These are phyloP conservation scores for Hycleus cichorii DNA, from an alignment of 1,140 invertebrate species.

Conservation along the genomic window DNA sequence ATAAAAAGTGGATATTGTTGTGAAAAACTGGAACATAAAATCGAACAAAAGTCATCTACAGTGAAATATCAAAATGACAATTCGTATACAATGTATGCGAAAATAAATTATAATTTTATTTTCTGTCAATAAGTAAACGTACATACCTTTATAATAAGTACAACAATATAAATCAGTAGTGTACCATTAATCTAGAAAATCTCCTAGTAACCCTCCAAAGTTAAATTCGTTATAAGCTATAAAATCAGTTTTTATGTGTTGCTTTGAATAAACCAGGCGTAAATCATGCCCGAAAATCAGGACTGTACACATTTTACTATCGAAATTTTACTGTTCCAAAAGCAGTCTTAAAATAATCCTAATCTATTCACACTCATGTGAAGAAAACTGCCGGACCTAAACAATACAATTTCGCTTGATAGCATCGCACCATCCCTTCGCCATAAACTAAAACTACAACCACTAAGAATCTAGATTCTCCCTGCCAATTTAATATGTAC, in stretches of 20 bases:
- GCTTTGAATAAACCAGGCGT: slow-evolving; percentile 20
- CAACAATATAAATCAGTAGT: neutral
- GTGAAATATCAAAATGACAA: too few species aligned
- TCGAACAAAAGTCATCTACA: too few species aligned
- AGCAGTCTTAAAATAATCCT: slow-evolving; percentile 25
- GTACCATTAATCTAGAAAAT: too few species aligned
- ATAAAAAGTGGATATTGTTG: too few species aligned
- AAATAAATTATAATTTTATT: slow-evolving; percentile 9
- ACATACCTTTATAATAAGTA: neutral
- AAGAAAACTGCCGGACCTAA: neutral
- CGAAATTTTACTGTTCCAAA: slow-evolving; percentile 22
- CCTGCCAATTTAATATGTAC: neutral
- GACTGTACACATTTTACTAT: slow-evolving; percentile 20
- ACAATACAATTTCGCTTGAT: neutral
- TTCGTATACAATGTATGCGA: neutral
- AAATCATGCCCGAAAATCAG: slow-evolving; percentile 21
- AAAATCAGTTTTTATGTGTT: slow-evolving; percentile 20
- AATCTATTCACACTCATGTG: slow-evolving; percentile 26
- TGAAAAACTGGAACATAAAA: too few species aligned
- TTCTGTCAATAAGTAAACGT: neutral
- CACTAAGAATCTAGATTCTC: neutral
- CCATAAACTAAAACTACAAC: neutral
- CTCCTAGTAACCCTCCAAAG: slow-evolving; percentile 8
- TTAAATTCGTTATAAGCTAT: slow-evolving; percentile 26
- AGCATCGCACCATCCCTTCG: neutral